Conservation (phyloP, 2,113 vertebrate genomes). For the Nannobrachium achirus region DNA sequence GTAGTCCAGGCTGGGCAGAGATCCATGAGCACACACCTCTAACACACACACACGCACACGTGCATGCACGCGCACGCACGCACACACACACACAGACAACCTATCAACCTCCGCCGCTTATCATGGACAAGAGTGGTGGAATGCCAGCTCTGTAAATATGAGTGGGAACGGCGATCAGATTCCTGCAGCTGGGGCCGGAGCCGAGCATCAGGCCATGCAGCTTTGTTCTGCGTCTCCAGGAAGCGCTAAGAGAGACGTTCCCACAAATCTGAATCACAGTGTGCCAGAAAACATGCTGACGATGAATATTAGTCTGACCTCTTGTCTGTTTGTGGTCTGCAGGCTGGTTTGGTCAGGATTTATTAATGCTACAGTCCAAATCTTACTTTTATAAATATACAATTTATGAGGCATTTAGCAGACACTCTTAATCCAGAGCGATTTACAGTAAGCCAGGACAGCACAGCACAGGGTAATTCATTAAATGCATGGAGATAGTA, state of each 20-base stretch:
- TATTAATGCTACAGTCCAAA: too few relatives aligned
- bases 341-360: neutral
- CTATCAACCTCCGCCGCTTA: slow-evolving; percentile 33
- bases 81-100: slow-evolving; percentile 19
- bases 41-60: slow-evolving; percentile 4
- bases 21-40: slow-evolving; percentile 24
- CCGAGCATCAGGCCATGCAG: slow-evolving; percentile 35
- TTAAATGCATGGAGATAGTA: too few relatives aligned
- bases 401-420: too few relatives aligned
- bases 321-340: neutral
- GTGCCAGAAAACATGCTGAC: slow-evolving; percentile 31
- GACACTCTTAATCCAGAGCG: too few relatives aligned
- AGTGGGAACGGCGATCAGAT: slow-evolving; percentile 42
- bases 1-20: neutral
- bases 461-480: too few relatives aligned
- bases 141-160: slow-evolving; percentile 67
- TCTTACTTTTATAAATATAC: too few relatives aligned
- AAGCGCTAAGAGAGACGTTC: slow-evolving; percentile 21
- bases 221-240: slow-evolving; percentile 48
- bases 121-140: slow-evolving; percentile 53
- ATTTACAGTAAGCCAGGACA: too few relatives aligned
- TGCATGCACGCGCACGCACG: neutral
- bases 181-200: slow-evolving; percentile 12
- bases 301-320: neutral
- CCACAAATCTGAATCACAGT: slow-evolving; percentile 36